These are phyloP conservation scores for Sinocyclocheilus grahami DNA, from an alignment of 2,113 vertebrate species.

Conservation along the genomic window DNA sequence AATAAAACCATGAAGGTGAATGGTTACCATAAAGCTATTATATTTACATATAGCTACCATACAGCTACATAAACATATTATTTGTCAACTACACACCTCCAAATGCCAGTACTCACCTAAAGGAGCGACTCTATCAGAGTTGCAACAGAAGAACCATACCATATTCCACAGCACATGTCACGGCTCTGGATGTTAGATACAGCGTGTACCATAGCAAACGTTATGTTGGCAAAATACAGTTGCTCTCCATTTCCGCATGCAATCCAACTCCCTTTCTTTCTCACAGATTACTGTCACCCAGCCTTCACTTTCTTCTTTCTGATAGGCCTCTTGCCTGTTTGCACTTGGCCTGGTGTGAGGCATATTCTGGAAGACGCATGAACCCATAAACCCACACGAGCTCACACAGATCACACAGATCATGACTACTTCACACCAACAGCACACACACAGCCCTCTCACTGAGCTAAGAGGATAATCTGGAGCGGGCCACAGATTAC, in stretches of 20 bases:
- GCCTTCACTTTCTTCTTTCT: background rate
- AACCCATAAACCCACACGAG: slow-evolving; percentile 6
- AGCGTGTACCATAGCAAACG: slow-evolving; percentile 56
- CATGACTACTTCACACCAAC: slow-evolving; percentile 36
- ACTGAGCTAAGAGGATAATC: slow-evolving; percentile 87
- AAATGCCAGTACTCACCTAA: slow-evolving; percentile 72
- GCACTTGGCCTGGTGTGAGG: slow-evolving; percentile 5
- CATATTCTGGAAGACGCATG: slow-evolving; percentile 6
- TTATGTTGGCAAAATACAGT: slow-evolving; percentile 23
- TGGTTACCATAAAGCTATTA: background rate
- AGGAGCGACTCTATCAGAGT: slow-evolving; percentile 82
- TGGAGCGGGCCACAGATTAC: slow-evolving; percentile 79
- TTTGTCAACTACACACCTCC: background rate
- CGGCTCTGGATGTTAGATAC: slow-evolving; percentile 32
- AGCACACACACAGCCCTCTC: slow-evolving; percentile 45
- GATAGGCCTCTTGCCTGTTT: background rate
- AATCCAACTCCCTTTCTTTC: background rate
- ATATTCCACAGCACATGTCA: slow-evolving; percentile 81
- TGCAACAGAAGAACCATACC: slow-evolving; percentile 86
- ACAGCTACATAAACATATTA: background rate
- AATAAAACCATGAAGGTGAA: background rate
- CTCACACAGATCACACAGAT: slow-evolving; percentile 36
- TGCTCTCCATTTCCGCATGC: background rate
- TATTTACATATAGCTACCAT: background rate
- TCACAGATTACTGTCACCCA: background rate